Conservation (phyloP, 2,113 vertebrate species). For the Gobio gobio region DNA sequence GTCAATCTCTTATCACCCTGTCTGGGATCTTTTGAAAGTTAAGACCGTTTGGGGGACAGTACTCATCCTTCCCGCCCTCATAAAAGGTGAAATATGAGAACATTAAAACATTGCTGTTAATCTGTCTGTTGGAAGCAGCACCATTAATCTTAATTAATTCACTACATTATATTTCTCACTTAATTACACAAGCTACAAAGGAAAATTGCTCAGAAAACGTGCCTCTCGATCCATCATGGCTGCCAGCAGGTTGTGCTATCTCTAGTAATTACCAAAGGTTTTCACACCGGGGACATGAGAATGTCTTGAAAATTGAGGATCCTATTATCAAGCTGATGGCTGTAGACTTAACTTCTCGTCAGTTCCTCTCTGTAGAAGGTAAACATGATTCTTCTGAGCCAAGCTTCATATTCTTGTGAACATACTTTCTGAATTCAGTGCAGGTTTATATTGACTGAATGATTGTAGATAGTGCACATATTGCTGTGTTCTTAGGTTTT, state of each 20-base stretch:
- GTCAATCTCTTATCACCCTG: slow-evolving; percentile 12
- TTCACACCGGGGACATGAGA: slow-evolving; percentile 58
- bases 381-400: neutral
- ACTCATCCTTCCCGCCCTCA: slow-evolving; percentile 54
- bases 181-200: slow-evolving; percentile 78
- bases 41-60: slow-evolving; percentile 42
- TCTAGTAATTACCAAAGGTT: slow-evolving; percentile 74
- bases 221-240: slow-evolving; percentile 73
- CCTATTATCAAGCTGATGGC: slow-evolving; percentile 29
- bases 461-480: neutral
- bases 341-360: slow-evolving; percentile 29
- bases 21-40: slow-evolving; percentile 32
- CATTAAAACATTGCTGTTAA: slow-evolving; percentile 73
- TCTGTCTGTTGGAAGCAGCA: slow-evolving; percentile 73
- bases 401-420: neutral
- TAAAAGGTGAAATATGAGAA: slow-evolving; percentile 69
- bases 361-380: neutral
- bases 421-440: neutral
- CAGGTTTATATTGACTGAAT: neutral
- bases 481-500: neutral
- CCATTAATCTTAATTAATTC: slow-evolving; percentile 80
- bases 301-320: slow-evolving; percentile 47
- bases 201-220: slow-evolving; percentile 77
- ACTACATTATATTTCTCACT: slow-evolving; percentile 75
- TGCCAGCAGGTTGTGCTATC: slow-evolving; percentile 66